Conservation (phyloP, 2,888 invertebrate genomes). For the Limnephilus auricula region DNA sequence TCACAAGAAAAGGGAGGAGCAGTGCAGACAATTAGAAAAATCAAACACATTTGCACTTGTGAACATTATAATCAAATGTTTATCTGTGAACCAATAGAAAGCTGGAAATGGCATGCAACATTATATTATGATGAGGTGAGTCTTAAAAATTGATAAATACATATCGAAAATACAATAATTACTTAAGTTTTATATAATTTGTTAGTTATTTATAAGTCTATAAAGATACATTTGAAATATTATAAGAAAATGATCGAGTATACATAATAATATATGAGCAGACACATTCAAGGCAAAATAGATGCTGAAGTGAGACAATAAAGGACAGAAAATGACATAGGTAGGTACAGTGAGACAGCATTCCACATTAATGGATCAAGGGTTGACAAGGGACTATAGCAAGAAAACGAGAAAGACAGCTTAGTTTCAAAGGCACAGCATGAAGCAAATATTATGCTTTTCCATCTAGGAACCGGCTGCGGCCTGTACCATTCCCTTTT, state of each 20-base stretch:
- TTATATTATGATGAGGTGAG: conserved; percentile 49
- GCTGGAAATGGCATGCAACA: conserved; percentile 57
- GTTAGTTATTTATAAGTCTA: conserved; percentile 22
- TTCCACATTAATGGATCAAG: conserved; percentile 56
- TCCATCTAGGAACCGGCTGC: neutral
- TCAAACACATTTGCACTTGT: conserved; percentile 22
- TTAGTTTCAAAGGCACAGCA: neutral
- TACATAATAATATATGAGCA: conserved; percentile 37
- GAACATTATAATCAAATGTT: neutral
- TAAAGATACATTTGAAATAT: conserved; percentile 39
- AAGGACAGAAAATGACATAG: conserved; percentile 47
- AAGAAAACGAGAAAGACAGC: conserved; percentile 18
- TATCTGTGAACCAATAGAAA: conserved; percentile 60
- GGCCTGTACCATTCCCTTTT: neutral
- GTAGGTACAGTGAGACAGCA: conserved; percentile 53
- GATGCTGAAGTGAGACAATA: conserved; percentile 62
- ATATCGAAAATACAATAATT: conserved; percentile 43
- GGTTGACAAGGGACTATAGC: conserved; percentile 16
- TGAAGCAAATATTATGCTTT: neutral
- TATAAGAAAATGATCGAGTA: conserved; percentile 29
- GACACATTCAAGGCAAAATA: conserved; percentile 65
- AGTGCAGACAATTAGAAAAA: conserved; percentile 34
- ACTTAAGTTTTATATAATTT: conserved; percentile 11
- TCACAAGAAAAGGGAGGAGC: conserved; percentile 16
- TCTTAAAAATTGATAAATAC: conserved; percentile 57